Percentiles rank a stretch among this genome's conserved stretches.
phyloP scores from a whole-genome alignment of 2,113 vertebrate genomes.

The Hypomesus transpacificus region DNA sequence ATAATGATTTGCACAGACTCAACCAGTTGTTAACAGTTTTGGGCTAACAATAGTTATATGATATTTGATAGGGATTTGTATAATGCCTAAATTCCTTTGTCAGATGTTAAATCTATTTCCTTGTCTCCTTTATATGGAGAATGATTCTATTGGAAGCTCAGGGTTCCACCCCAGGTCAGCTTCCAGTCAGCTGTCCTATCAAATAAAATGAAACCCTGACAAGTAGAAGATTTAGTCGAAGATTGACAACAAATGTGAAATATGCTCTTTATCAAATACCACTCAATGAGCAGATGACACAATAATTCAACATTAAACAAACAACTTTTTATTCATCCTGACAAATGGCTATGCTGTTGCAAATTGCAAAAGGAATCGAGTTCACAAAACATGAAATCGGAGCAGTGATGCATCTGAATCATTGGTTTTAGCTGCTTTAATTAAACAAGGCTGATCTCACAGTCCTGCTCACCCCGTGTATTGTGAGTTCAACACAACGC shows the following conservation, averaged over 20 bases:
- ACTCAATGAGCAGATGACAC: too few species aligned
- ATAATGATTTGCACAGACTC: too few species aligned
- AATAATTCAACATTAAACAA: background rate
- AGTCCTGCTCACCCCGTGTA: too few species aligned
- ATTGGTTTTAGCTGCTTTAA: background rate
- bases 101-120: background rate
- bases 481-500: too few species aligned
- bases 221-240: background rate
- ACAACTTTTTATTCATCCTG: background rate
- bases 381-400: background rate
- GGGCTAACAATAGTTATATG: too few species aligned
- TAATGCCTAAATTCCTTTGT: too few species aligned
- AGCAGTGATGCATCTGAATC: background rate
- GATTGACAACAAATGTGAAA: background rate
- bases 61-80: too few species aligned
- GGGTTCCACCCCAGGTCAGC: background rate
- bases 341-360: background rate
- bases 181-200: conserved; percentile 2
- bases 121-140: too few species aligned
- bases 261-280: background rate
- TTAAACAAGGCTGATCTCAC: too few species aligned
- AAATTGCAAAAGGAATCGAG: background rate
- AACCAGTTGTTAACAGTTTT: too few species aligned
- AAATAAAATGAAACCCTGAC: background rate
- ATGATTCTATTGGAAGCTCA: background rate